Base-by-base conservation (phyloP, 2,797 vertebrate genomes). In the Tadarida brasiliensis region DNA sequence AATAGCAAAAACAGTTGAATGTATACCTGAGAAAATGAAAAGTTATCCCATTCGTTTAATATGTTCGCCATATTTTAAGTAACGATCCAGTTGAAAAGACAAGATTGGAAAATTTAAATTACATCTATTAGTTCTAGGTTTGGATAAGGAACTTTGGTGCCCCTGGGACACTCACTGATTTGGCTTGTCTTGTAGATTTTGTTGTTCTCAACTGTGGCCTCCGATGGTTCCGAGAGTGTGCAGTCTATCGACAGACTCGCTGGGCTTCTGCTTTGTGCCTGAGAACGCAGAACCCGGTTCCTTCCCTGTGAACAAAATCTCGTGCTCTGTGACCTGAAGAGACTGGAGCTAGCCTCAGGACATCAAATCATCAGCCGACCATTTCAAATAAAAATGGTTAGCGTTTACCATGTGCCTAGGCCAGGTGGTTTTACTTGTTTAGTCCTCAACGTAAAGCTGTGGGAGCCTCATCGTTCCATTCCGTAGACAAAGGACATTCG, bases 1-100 rank as follows among this genome's bases (percentile, higher is more conserved):
- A 95, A 94, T 4, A 80, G n/a, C 33, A 89, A 95, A 84, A 88
- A 83, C 30, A 20, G 15, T 63, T 96, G 71, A 67, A 83, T 89
- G 89, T 65, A 14, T 22, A 76, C 5, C n/a, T 71, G 22, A 24
- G 9, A 24, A 94, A 92, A 89, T 71, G 49, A 56, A 91, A 89
- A 35, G 44, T 83, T 59, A 80, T 94, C 88, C 26, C 49, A n/a
- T 81, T 49, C 54, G 30, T 88, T 93, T 44, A 85, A 35, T 83
- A 54, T 63, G 49, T 16, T 67, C 63, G 26, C n/a, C 8, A 51
- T 47, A 56, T 85, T 96, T 96, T 91, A 85, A 94, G 92, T 78
- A 87, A 82, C 67, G 33, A 86, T 44, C 11, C 19, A 5, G 1
- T 57, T 67, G 74, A 73, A 93, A 83, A 78, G 76, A 56, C 24